A percentile compares a stretch with the other conserved stretches of the same genome.
Conservation (phyloP, 2,113 vertebrate genomes). For the Pristiophorus japonicus region DNA sequence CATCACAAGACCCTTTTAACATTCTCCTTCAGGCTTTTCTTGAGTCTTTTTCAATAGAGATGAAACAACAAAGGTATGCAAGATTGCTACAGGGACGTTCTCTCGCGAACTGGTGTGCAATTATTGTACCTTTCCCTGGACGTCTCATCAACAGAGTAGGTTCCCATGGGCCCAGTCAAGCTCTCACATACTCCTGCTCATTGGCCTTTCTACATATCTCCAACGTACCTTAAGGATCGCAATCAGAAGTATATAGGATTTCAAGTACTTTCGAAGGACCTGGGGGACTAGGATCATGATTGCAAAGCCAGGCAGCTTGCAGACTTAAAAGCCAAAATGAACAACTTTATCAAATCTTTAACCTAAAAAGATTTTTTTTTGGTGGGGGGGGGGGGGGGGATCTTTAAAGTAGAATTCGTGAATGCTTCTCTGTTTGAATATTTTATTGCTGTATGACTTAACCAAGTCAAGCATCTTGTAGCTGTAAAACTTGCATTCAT, state of each 20-base stretch:
- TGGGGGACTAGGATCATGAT: background rate
- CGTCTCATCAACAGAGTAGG: background rate
- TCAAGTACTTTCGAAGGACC: conserved; percentile 29
- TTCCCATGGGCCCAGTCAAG: background rate
- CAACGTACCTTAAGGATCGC: background rate
- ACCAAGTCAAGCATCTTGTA: background rate
- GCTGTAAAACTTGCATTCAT: too few species aligned
- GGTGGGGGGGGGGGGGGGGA: too few species aligned
- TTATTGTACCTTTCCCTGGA: background rate
- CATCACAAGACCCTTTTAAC: conserved; percentile 20
- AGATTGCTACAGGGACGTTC: background rate
- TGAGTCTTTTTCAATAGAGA: background rate
- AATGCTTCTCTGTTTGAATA: background rate
- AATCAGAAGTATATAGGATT: background rate
- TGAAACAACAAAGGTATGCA: background rate
- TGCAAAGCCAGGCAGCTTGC: background rate
- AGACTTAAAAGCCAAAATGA: background rate
- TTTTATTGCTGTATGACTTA: background rate
- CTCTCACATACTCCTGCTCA: too few species aligned
- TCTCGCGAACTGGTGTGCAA: background rate
- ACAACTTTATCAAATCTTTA: background rate
- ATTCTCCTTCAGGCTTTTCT: background rate
- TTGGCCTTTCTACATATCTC: background rate
- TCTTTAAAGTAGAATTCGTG: background rate
- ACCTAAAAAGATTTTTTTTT: background rate